Evolutionary conservation across 2,888 invertebrate species (phyloP), one percentile per base, ranked within the genome.

Genomic region (Eulithis prunata): DNA sequence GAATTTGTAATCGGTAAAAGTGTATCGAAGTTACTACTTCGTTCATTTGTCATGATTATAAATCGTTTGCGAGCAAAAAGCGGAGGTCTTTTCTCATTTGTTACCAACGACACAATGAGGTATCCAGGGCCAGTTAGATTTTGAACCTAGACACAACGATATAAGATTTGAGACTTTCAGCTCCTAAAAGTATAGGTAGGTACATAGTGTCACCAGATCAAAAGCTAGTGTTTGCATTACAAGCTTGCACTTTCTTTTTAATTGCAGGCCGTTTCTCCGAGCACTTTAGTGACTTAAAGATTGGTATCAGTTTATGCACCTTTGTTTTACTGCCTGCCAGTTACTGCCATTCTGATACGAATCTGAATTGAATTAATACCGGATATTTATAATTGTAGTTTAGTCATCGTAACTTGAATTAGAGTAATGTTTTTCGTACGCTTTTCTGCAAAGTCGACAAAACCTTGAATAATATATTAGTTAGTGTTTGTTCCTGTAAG

Each of bases 1-100:
- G 71, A 82, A 81, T 81, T 71, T 77, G 61, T 81, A 86, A 86
- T 88, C 80, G 85, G 86, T 86, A 87, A 88, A 87, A 87, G 86
- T 87, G 84, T 86, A 86, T 80, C 86, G 79, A 71, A 71, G 74
- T 76, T 77, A 75, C 49, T 76, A 72, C 69, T 75, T 74, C 75
- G 75, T 64, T 51, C 75, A 65, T 71, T 76, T 75, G 73, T 78
- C 71, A 68, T 77, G 80, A 81, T 81, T 79, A 78, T 82, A 71
- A 78, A 80, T 79, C 78, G 66, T 74, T 77, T 75, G 78, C 75
- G 74, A 72, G 55, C 54, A 70, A 70, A 71, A 72, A 69, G 74
- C 75, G 75, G 71, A 67, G 71, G 71, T 77, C 68, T 75, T 74
- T 61, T 59, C 61, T 66, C 64, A 69, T 73, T 41, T 64, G 67